Evolutionary conservation across 2,113 vertebrate genomes (phyloP), one percentile per base, ranked within the genome.

Genomic region (Myrmecophaga tridactyla): DNA sequence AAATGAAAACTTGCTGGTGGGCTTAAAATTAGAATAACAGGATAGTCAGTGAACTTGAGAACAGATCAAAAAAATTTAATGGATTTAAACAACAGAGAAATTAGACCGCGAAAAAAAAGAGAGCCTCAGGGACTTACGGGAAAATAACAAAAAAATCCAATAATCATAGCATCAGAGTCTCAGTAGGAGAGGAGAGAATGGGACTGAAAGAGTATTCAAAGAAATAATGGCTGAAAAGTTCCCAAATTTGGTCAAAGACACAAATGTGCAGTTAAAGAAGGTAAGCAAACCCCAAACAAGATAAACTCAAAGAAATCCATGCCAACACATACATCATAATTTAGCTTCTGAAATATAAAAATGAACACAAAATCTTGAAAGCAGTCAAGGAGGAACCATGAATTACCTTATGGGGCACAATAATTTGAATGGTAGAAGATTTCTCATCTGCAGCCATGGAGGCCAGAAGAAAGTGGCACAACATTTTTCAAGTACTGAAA

Each of bases 301-400:
- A 65, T 78, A 46, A 78, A 63, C 51, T n/a, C 53, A 85, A 70
- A 91, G 41, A 94, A 92, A 90, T 58, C 41, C n/a, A 91, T 6
- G 6, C 34, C 11, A 58, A 80, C 41, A 75, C 18, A 41, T 15
- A n/a, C n/a, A 70, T 4, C 9, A 58, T 60, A 72, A 90, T 87
- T 90, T 83, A 77, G 78, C 60, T 84, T 78, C 48, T 73, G 65
- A 90, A 90, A 86, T 65, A n/a, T 51, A 46, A 77, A 78, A 53
- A 41, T 4, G 70, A 81, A 92, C 4, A 48, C 18, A 87, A 60
- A 51, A 18, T 41, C 67, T 48, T 46, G 20, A 72, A 86, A 78
- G 75, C 7, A 72, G 51, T 14, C 23, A 13, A 63, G 63, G 60
- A 86, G 60, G 60, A 48, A 60, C 29, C 17, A 36, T 4, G n/a